Conservation (phyloP, 2,888 invertebrate species). For the Periphyllus acericola region DNA sequence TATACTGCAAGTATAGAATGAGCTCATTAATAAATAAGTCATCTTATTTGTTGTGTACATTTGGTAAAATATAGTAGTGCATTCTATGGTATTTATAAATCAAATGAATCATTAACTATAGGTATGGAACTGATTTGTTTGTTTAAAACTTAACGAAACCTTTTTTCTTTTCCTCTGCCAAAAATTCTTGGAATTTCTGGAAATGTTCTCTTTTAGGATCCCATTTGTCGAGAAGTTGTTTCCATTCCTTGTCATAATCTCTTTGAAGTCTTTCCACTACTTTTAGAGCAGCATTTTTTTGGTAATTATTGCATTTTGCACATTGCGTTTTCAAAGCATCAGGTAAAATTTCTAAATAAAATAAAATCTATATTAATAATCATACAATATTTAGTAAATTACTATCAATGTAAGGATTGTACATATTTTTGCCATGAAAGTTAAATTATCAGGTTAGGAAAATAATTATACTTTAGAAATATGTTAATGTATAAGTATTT, state of each 20-base stretch:
- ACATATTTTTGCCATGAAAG: too few relatives aligned
- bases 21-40: not conserved
- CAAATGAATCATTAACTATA: not conserved
- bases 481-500: too few relatives aligned
- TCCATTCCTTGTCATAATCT: conserved; percentile 64
- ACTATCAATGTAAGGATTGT: not conserved
- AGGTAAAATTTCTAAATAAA: conserved; percentile 64
- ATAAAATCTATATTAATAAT: not conserved
- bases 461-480: too few relatives aligned
- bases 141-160: conserved; percentile 25
- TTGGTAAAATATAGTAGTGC: conserved; percentile 10
- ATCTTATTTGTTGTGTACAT: conserved; percentile 13
- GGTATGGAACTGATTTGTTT: not conserved
- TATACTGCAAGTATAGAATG: not conserved
- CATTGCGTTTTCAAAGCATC: conserved; percentile 65
- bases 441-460: too few relatives aligned
- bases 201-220: conserved; percentile 64
- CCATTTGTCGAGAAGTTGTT: conserved; percentile 64
- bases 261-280: conserved; percentile 63
- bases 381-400: not conserved
- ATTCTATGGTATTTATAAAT: not conserved
- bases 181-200: conserved; percentile 50
- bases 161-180: conserved; percentile 48
- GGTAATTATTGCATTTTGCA: conserved; percentile 64
- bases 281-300: conserved; percentile 63